Percentiles rank a stretch among this genome's conserved stretches.
phyloP scores from a whole-genome alignment of 2,113 vertebrate genomes.

The Stictonetta naevosa region DNA sequence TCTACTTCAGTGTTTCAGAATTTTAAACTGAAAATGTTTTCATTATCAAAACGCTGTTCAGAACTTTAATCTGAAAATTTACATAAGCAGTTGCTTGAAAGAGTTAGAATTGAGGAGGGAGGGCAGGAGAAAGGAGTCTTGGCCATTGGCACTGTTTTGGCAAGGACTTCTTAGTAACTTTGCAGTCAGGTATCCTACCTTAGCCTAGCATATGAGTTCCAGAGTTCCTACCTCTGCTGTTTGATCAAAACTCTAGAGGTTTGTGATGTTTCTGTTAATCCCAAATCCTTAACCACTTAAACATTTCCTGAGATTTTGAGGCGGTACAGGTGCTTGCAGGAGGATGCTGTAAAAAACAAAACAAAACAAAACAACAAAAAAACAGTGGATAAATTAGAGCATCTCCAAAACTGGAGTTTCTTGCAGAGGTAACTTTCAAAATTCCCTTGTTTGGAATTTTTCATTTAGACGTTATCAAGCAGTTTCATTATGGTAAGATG shows the following conservation, averaged over 20 bases:
- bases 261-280: not conserved
- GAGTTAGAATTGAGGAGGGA: not conserved
- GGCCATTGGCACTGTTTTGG: not conserved
- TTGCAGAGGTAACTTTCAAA: not conserved
- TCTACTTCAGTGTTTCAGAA: not conserved
- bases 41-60: not conserved
- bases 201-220: rapidly evolving
- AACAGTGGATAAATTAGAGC: not conserved
- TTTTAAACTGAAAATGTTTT: not conserved
- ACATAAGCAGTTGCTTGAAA: not conserved
- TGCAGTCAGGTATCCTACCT: not conserved
- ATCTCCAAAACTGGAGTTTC: not conserved
- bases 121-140: not conserved
- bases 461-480: not conserved
- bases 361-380: not conserved
- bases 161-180: not conserved
- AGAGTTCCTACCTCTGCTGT: not conserved
- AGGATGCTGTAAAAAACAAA: not conserved
- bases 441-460: not conserved
- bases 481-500: not conserved
- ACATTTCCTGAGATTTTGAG: not conserved
- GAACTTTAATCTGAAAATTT: not conserved
- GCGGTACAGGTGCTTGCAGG: not conserved
- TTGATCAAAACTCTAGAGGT: not conserved
- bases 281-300: not conserved